These are phyloP conservation scores for Melanotaenia nigrans DNA, from an alignment of 2,797 vertebrate genomes.

Conservation along the genomic window DNA sequence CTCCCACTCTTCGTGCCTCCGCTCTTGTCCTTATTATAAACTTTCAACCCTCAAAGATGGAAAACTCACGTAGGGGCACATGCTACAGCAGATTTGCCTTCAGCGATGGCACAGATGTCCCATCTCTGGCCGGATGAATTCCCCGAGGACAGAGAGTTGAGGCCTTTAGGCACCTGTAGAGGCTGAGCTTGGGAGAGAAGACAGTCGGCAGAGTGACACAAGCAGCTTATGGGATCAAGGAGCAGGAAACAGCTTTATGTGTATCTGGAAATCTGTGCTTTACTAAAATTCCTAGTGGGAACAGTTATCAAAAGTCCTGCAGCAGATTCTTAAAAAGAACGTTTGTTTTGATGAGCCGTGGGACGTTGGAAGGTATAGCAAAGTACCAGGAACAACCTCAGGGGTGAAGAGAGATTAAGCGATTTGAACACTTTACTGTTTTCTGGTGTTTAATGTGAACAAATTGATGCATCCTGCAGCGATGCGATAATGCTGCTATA, in stretches of 20 bases:
- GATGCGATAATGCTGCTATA: slow-evolving; percentile 20
- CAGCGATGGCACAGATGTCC: slow-evolving; percentile 44
- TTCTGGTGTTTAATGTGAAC: slow-evolving; percentile 36
- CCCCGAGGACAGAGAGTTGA: slow-evolving; percentile 36
- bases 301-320: slow-evolving; percentile 21
- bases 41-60: slow-evolving; percentile 27
- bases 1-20: slow-evolving; percentile 34
- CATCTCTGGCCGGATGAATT: slow-evolving; percentile 22
- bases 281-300: background rate
- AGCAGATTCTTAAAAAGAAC: slow-evolving; percentile 21
- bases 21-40: slow-evolving; percentile 44
- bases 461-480: slow-evolving; percentile 40
- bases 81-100: slow-evolving; percentile 1
- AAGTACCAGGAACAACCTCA: slow-evolving; percentile 11
- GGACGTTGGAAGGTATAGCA: slow-evolving; percentile 1
- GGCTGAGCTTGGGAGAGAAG: slow-evolving; percentile 59
- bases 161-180: slow-evolving; percentile 63
- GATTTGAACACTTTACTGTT: slow-evolving; percentile 25
- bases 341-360: slow-evolving; percentile 22
- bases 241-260: slow-evolving; percentile 46
- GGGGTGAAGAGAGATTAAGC: background rate
- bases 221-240: slow-evolving; percentile 40
- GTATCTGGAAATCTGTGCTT: slow-evolving; percentile 45
- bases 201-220: slow-evolving; percentile 36
- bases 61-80: background rate